A percentile compares a stretch with the other conserved stretches of the same genome.
phyloP scores from a whole-genome alignment of 2,888 invertebrate species.

The Oligia fasciuncula region DNA sequence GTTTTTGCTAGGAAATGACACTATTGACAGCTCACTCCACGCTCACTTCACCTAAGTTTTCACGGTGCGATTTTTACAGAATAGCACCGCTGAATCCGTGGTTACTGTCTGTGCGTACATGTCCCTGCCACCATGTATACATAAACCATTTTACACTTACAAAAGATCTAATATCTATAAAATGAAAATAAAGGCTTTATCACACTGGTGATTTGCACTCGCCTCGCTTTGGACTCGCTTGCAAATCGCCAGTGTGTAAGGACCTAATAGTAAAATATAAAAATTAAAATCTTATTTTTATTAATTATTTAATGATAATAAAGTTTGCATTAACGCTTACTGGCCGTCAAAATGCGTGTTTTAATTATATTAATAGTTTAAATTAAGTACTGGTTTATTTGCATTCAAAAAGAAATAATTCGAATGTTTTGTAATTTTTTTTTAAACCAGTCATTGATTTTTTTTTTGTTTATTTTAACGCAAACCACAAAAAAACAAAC shows the following conservation, averaged over 20 bases:
- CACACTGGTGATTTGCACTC: too few species aligned
- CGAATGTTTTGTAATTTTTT: neutral
- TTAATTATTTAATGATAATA: constrained; percentile 47
- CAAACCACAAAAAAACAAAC: neutral
- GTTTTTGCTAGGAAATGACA: too few species aligned
- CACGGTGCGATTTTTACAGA: too few species aligned
- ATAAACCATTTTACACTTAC: neutral
- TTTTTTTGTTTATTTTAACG: neutral
- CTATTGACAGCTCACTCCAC: too few species aligned
- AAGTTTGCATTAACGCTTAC: constrained; percentile 75
- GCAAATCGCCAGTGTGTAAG: too few species aligned
- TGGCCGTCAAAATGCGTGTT: constrained; percentile 83
- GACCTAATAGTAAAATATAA: constrained; percentile 46
- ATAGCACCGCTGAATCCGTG: neutral
- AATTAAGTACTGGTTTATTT: constrained; percentile 51
- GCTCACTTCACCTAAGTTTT: too few species aligned
- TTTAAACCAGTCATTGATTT: neutral
- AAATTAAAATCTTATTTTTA: constrained; percentile 46
- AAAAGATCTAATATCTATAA: constrained; percentile 33
- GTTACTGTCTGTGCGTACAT: neutral
- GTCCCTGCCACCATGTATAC: neutral
- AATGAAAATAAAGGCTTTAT: neutral
- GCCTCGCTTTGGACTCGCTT: too few species aligned
- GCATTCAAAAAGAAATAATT: constrained; percentile 56
- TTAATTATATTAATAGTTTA: constrained; percentile 29